Base-by-base conservation (phyloP, 2,113 vertebrate species). In the Labeo catla region DNA sequence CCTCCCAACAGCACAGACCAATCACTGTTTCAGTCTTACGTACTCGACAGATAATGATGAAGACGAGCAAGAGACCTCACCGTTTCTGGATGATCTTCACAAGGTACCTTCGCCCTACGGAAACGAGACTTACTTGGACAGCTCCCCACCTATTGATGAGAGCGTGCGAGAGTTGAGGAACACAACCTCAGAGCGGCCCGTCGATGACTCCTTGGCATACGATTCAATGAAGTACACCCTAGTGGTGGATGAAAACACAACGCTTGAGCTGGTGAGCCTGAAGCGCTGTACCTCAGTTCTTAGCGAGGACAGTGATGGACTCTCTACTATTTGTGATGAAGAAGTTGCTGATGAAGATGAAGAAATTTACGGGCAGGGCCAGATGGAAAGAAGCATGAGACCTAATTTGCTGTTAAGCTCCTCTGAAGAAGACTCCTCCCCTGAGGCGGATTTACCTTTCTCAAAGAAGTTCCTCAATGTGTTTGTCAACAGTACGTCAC, bases 381-480 rank as follows among this genome's bases (percentile, higher is more conserved):
- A 5, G 87, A 92, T 1, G 89, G 87, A 16, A 91, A 93, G 59
- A 43, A 84, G 85, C 54, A 92, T 78, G 66, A 94, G 92, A 13
- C 92, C 95, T 4, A 93, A 93, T 3, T 91, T 94, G 4, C 88
- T 96, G 5, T 90, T 96, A 10, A 92, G 93, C 73, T 95, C 95
- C 0, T 86, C 86, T 47, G 87, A 88, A 77, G 97, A 96, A 90
- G 97, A 97, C 88, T 99, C 97, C 0, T 98, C 98, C 0, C 97
- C 97, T 0, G 98, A 98, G 88, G 97, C 97, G 0, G 97, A 99
- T 89, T 94, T 99, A 79, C 97, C 97, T 23, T 99, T 99, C 94
- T 99, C 98, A 90, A 99, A 97, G 93, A 99, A 99, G 92, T 99
- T 99, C 91, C 97, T 99, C 89, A 99, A 99, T 0, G 97, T 99